Evolutionary conservation across 2,888 invertebrate genomes (phyloP).

Genomic region (Caenorhabditis sp.): DNA sequence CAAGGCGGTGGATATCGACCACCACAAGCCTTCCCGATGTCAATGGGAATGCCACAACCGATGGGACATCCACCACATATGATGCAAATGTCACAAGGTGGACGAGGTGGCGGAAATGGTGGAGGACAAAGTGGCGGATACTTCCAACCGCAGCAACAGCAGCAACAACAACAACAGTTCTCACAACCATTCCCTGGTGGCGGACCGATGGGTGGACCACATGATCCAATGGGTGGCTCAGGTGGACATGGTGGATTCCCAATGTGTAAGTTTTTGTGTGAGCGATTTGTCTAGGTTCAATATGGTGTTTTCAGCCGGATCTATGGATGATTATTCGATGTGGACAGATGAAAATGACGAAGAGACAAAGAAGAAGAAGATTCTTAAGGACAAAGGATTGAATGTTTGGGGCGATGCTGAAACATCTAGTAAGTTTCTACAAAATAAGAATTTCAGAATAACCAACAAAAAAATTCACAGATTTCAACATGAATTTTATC

Average conservation of each 20-base stretch:
- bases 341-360: conserved; percentile 45
- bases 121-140: conserved; percentile 13
- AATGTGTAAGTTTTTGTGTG: background rate
- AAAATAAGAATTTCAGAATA: background rate
- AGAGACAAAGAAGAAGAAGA: conserved; percentile 40
- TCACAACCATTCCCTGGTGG: background rate
- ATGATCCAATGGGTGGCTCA: conserved; percentile 5
- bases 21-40: background rate
- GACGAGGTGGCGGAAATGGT: conserved; percentile 7
- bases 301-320: background rate
- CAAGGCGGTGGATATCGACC: conserved; percentile 1
- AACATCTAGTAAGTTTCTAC: conserved; percentile 24
- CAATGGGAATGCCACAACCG: background rate
- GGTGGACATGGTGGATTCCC: conserved; percentile 4
- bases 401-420: conserved; percentile 39
- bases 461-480: too few relatives aligned
- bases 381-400: conserved; percentile 37
- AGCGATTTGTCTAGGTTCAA: background rate
- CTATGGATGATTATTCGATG: conserved; percentile 45
- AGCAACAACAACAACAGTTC: conserved; percentile 1
- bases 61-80: conserved; percentile 1
- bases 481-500: too few relatives aligned
- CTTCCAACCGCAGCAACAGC: conserved; percentile 3
- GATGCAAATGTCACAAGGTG: background rate
- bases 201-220: background rate